phyloP scores from a whole-genome alignment of 2,113 vertebrate species.

The Cyphomyrus discorhynchus region DNA sequence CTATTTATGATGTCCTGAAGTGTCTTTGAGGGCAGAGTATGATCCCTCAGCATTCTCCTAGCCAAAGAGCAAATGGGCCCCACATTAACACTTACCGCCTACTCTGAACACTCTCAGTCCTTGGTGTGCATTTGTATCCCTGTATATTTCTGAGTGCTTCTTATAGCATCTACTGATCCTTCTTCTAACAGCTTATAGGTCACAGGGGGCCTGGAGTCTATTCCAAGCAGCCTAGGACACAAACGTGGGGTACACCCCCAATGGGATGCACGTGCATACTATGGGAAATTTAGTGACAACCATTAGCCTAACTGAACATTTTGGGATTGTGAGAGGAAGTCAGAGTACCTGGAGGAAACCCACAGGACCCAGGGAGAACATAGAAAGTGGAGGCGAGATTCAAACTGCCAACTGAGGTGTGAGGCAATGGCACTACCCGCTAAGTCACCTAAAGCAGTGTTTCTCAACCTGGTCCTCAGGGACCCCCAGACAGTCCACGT shows the following conservation, averaged over 20 bases:
- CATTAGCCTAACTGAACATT: neutral
- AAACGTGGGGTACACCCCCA: neutral
- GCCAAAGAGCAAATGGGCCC: neutral
- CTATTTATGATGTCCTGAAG: neutral
- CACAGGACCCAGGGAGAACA: neutral
- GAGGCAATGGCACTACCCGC: neutral
- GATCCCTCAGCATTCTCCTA: neutral
- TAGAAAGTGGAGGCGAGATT: neutral
- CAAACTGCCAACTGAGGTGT: neutral
- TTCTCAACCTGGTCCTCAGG: neutral
- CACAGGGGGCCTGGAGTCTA: neutral
- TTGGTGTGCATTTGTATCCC: neutral
- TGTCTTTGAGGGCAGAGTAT: neutral
- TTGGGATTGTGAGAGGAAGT: neutral
- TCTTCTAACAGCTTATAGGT: neutral
- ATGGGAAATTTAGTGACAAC: neutral
- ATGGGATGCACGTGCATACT: neutral
- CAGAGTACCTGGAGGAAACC: neutral
- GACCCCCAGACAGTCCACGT: neutral
- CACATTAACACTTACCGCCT: neutral
- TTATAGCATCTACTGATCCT: neutral
- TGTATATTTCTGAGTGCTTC: neutral
- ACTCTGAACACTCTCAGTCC: neutral
- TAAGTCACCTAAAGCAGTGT: neutral
- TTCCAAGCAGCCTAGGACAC: neutral